phyloP scores from a whole-genome alignment of 2,888 invertebrate species.

The Metacarcinus magister region DNA sequence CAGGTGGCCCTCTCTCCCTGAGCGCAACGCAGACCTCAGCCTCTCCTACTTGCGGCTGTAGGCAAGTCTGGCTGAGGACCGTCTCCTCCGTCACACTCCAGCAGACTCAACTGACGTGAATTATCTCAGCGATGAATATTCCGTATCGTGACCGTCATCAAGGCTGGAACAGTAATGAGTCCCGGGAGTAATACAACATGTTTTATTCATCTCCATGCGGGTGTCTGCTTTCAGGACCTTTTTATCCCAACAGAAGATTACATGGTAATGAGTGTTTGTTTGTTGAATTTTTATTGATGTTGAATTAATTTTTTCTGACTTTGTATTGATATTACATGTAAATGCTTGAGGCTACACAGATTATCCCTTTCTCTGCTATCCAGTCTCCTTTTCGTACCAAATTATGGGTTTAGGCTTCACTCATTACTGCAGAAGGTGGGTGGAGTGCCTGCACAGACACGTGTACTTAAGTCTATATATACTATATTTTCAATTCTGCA shows the following conservation, averaged over 20 bases:
- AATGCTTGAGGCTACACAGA: neutral
- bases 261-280: neutral
- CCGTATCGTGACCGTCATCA: slow-evolving; percentile 21
- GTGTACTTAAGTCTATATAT: slow-evolving; percentile 35
- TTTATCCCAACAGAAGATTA: neutral
- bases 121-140: slow-evolving; percentile 15
- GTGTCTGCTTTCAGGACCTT: neutral
- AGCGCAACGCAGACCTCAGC: neutral
- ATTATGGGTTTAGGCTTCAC: neutral
- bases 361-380: neutral
- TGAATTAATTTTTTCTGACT: neutral
- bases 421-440: neutral
- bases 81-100: neutral
- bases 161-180: neutral
- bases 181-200: neutral
- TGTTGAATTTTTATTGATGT: neutral
- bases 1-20: neutral
- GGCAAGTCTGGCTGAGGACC: too few relatives aligned
- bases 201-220: neutral
- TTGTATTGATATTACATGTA: neutral
- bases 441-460: neutral
- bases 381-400: neutral
- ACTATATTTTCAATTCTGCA: neutral
- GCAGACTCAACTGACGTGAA: neutral
- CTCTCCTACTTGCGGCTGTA: neutral